phyloP scores from a whole-genome alignment of 2,888 invertebrate genomes.

The Melangyna quadrimaculata region DNA sequence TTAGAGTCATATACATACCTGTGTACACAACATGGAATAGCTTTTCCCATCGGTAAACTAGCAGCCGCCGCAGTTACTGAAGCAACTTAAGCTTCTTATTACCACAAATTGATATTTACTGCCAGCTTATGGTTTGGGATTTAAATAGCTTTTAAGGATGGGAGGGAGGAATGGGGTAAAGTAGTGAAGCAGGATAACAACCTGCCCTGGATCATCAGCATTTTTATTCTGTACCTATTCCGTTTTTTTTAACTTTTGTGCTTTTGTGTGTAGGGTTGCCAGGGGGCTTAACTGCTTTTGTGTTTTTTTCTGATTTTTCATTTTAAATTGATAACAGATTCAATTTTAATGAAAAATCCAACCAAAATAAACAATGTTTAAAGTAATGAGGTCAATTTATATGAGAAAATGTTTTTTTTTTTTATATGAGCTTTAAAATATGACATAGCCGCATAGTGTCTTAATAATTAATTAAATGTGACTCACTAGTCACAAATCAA shows the following conservation, averaged over 20 bases:
- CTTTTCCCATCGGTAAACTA: constrained; percentile 37
- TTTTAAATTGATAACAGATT: too few species aligned
- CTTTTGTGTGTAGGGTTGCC: background rate
- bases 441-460: too few species aligned
- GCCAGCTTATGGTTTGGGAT: constrained; percentile 48
- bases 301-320: background rate
- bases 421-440: too few species aligned
- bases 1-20: constrained; percentile 3
- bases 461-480: too few species aligned
- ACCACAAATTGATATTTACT: constrained; percentile 70
- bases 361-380: too few species aligned
- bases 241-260: background rate
- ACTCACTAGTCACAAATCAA: too few species aligned
- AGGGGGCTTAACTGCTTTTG: background rate
- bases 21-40: constrained; percentile 6
- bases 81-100: constrained; percentile 64
- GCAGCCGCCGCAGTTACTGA: constrained; percentile 48
- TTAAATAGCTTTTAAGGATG: constrained; percentile 11
- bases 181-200: constrained; percentile 38
- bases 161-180: background rate
- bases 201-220: constrained; percentile 59
- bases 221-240: background rate
- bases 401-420: too few species aligned
- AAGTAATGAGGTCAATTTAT: too few species aligned
- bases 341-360: too few species aligned